Conservation (phyloP, 1,140 invertebrate genomes). For the Heliconius eleuchia region DNA sequence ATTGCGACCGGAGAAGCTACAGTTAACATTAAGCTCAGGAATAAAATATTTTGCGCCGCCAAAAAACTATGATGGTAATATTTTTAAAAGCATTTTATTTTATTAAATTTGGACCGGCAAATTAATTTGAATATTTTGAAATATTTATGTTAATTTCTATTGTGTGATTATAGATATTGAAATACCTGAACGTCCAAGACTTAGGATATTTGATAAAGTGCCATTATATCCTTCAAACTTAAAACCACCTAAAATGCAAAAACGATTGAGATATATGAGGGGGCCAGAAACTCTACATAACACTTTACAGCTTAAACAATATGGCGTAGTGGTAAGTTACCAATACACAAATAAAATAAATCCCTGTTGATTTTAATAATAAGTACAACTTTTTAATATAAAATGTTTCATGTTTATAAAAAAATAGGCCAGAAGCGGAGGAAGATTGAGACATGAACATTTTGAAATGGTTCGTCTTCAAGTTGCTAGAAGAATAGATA, state of each 20-base stretch:
- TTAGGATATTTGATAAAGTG: slow-evolving; percentile 86
- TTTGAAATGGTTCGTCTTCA: slow-evolving; percentile 93
- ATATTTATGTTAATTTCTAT: not conserved
- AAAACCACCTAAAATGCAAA: slow-evolving; percentile 91
- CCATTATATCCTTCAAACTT: slow-evolving; percentile 85
- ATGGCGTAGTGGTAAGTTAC: slow-evolving; percentile 91
- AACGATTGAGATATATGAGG: slow-evolving; percentile 90
- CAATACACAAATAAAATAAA: not conserved
- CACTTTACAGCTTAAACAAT: slow-evolving; percentile 92
- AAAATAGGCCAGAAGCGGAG: slow-evolving; percentile 88
- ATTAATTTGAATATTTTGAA: not conserved
- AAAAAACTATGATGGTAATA: slow-evolving; percentile 83
- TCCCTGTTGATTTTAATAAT: not conserved
- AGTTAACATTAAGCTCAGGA: slow-evolving; percentile 70
- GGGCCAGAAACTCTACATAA: slow-evolving; percentile 95
- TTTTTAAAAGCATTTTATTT: not conserved
- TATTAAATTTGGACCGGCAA: not conserved
- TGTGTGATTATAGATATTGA: slow-evolving; percentile 83
- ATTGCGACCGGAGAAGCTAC: slow-evolving; percentile 56
- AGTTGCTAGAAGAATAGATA: slow-evolving; percentile 89
- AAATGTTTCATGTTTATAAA: not conserved
- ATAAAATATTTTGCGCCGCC: slow-evolving; percentile 85
- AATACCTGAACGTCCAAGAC: slow-evolving; percentile 86
- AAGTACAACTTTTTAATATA: not conserved
- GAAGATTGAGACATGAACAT: slow-evolving; percentile 89